These are phyloP conservation scores for Lucifuga dentata DNA, from an alignment of 2,113 vertebrate species.

Conservation along the genomic window DNA sequence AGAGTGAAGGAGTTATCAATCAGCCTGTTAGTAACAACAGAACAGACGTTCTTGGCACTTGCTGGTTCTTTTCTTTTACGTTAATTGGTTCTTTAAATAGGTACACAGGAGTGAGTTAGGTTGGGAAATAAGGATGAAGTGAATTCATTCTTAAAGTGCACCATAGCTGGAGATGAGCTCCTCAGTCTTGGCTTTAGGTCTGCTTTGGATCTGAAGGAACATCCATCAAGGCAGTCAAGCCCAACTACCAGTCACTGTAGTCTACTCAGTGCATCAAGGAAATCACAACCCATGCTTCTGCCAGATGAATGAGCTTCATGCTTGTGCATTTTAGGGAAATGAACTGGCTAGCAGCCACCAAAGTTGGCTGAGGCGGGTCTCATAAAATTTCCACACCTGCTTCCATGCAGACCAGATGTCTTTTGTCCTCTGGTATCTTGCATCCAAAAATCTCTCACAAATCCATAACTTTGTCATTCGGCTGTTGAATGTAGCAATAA, in stretches of 20 bases:
- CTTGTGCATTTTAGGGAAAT: constrained; percentile 34
- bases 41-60: constrained; percentile 62
- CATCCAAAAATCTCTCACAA: constrained; percentile 11
- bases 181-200: constrained; percentile 51
- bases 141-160: constrained; percentile 49
- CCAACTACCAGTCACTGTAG: constrained; percentile 27
- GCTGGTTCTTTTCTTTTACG: constrained; percentile 72
- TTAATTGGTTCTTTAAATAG: constrained; percentile 75
- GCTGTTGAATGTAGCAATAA: background rate
- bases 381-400: constrained; percentile 14
- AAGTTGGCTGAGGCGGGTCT: constrained; percentile 25
- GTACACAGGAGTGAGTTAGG: constrained; percentile 19
- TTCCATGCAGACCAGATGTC: background rate
- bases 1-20: constrained; percentile 65
- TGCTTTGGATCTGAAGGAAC: constrained; percentile 45
- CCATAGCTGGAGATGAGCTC: constrained; percentile 35
- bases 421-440: constrained; percentile 8
- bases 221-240: constrained; percentile 49
- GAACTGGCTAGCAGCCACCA: constrained; percentile 16
- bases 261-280: constrained; percentile 47
- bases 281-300: constrained; percentile 40
- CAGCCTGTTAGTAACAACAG: constrained; percentile 54
- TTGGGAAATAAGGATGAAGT: constrained; percentile 8
- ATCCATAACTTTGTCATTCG: background rate
- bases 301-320: constrained; percentile 8